Evolutionary conservation across 2,113 vertebrate species (phyloP).

Genomic region (Embiotoca jacksoni): DNA sequence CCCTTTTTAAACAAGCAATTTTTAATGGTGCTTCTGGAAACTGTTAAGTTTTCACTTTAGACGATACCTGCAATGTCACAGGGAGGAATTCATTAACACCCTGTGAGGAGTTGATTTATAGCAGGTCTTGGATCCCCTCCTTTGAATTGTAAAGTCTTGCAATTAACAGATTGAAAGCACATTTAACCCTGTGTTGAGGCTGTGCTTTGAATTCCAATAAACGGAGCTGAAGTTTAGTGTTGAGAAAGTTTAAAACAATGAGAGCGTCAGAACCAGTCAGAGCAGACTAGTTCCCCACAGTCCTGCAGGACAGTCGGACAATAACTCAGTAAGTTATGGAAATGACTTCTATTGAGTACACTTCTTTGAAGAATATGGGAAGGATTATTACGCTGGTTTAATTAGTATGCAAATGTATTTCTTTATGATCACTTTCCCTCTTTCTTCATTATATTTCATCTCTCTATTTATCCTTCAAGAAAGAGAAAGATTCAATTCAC

Average conservation of each 20-base stretch:
- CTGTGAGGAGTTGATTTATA: conserved; percentile 65
- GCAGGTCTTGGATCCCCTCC: conserved; percentile 48
- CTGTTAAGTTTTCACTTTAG: conserved; percentile 4
- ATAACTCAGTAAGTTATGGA: conserved; percentile 68
- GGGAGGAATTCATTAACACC: conserved; percentile 70
- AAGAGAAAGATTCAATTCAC: conserved; percentile 74
- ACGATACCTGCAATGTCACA: conserved; percentile 58
- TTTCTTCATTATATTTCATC: conserved; percentile 83
- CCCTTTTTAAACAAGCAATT: neutral
- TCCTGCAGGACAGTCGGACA: conserved; percentile 32
- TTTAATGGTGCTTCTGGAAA: neutral
- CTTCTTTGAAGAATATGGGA: conserved; percentile 72
- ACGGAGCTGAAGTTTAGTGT: neutral
- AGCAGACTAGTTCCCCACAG: conserved; percentile 32
- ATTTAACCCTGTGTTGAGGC: conserved; percentile 52
- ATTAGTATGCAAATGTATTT: conserved; percentile 86
- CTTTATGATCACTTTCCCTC: conserved; percentile 81
- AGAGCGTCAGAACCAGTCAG: conserved; percentile 18
- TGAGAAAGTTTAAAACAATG: conserved; percentile 40
- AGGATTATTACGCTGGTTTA: conserved; percentile 74
- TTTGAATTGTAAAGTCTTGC: conserved; percentile 69
- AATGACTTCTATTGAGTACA: conserved; percentile 67
- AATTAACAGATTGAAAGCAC: conserved; percentile 77
- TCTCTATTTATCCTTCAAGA: conserved; percentile 80
- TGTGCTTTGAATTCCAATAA: conserved; percentile 56